Evolutionary conservation across 2,888 invertebrate species (phyloP), one percentile per base, ranked within the genome.

Genomic region (Meloe dianella): DNA sequence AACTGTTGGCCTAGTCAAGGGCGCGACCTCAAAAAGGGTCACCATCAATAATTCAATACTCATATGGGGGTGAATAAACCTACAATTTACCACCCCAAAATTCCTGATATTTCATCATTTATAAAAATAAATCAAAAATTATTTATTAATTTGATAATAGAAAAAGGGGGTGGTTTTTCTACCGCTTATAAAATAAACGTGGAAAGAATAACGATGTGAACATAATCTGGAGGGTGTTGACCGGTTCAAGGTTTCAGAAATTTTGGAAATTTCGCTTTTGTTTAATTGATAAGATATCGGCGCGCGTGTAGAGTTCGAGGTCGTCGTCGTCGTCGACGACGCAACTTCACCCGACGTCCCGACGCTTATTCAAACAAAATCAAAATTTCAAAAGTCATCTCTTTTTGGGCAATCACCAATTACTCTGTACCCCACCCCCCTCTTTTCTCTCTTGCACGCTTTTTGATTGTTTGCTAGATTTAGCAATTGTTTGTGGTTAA

Each of bases 271-370:
- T 47, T 47, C 47, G 47, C 20, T 47, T 20, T 20, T 47, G 20
- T 47, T 47, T 47, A 20, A 47, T 47, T 47, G 47, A 47, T 47
- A 47, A 47, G 47, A 47, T 17, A 47, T 47, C 20, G 47, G 47
- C 47, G 47, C 47, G 47, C 47, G 47, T 47, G 47, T 47, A 47
- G 20, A 20, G 47, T 47, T 47, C 47, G 47, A 47, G 47, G 47
- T 47, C 47, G 20, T 17, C 30, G 17, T 9, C 20, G n/a, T 41
- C 1, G n/a, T 17, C n/a, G n/a, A n/a, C n/a, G n/a, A n/a, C n/a
- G n/a, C 69, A 70, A 71, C 71, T 20, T 6, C 30, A 63, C 67
- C 64, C 60, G 64, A 63, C 47, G 29, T 27, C 27, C 59, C 59
- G 32, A 29, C 56, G n/a, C 20, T 47, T 17, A 20, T 47, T 20